Evolutionary conservation across 2,888 invertebrate genomes (phyloP), one percentile per base, ranked within the genome.

Genomic region (Rotaria magnacalcarata): DNA sequence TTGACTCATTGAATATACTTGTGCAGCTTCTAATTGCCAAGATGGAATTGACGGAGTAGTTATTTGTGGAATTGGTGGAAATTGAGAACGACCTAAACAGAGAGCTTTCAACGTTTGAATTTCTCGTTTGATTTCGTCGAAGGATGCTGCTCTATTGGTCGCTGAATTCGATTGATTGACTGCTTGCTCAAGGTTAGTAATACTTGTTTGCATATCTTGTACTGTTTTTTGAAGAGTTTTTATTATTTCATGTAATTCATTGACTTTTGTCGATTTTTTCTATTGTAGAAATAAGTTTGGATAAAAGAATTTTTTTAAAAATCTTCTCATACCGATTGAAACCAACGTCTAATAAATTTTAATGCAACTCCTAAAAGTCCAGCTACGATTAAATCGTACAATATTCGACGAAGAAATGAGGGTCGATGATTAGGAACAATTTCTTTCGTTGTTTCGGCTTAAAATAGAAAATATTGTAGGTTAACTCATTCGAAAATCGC

Each of bases 31-130:
- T 27, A 86, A 43, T 60, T 86, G 86, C 86, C 86, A 86, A 10
- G 85, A 54, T 43, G 86, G 86, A 47, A 86, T 50, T 34, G 43
- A n/a, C 19, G 86, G 85, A 7, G 50, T 24, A 5, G 34, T 34
- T 34, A 86, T 34, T 56, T 56, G 14, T 52, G 86, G 86, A 50
- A 85, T 80, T n/a, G 80, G 27, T 24, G 86, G 86, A 85, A 86
- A 86, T 85, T 86, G 86, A 24, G 58, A 54, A 21, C 86, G 34
- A n/a, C 60, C 80, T 56, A 86, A 80, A 19, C 54, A 85, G 8
- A 86, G 58, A 19, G 27, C 75, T 84, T 86, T 86, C 19, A 86
- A 75, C 21, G 52, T 27, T 85, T 86, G 85, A 24, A 86, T 50
- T 56, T 86, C 86, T 34, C 47, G 43, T 85, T 86, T 86, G 16